These are phyloP conservation scores for Dexiosoma caninum DNA, from an alignment of 2,888 invertebrate genomes.

Conservation along the genomic window DNA sequence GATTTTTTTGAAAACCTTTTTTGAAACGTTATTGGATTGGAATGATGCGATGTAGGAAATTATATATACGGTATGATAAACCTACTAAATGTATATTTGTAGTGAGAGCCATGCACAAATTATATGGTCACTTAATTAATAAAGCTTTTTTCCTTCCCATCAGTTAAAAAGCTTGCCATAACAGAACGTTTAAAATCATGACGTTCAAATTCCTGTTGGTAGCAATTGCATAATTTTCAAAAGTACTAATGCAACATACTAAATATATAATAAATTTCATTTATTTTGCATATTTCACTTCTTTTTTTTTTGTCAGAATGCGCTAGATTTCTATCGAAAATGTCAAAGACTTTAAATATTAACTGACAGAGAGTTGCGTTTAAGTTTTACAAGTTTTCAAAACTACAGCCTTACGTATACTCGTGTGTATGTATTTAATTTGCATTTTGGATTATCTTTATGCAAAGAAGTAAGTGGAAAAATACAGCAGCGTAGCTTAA, in stretches of 20 bases:
- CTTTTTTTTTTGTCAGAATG: slow-evolving; percentile 19
- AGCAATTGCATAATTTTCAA: slow-evolving; percentile 20
- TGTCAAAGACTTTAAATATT: slow-evolving; percentile 2
- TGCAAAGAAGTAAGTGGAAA: slow-evolving; percentile 1
- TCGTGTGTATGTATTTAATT: slow-evolving; percentile 2
- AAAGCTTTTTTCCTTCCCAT: neutral
- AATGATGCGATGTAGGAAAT: too few relatives aligned
- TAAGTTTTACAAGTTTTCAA: neutral
- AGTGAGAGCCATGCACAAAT: neutral
- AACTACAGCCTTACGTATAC: slow-evolving; percentile 3
- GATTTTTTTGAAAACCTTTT: too few relatives aligned
- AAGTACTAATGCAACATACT: neutral
- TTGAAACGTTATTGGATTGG: neutral
- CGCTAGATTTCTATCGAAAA: slow-evolving; percentile 39
- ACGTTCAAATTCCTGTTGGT: neutral
- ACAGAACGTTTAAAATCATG: neutral
- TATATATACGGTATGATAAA: too few relatives aligned
- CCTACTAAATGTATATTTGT: too few relatives aligned
- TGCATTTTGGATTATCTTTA: slow-evolving; percentile 19
- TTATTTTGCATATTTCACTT: neutral
- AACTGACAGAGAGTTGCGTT: slow-evolving; percentile 14
- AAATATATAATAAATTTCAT: neutral
- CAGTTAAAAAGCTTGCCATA: slow-evolving; percentile 21
- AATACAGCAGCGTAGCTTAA: neutral
- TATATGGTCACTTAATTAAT: neutral